phyloP scores from a whole-genome alignment of 2,888 invertebrate species.

The Vesta saturnalis region DNA sequence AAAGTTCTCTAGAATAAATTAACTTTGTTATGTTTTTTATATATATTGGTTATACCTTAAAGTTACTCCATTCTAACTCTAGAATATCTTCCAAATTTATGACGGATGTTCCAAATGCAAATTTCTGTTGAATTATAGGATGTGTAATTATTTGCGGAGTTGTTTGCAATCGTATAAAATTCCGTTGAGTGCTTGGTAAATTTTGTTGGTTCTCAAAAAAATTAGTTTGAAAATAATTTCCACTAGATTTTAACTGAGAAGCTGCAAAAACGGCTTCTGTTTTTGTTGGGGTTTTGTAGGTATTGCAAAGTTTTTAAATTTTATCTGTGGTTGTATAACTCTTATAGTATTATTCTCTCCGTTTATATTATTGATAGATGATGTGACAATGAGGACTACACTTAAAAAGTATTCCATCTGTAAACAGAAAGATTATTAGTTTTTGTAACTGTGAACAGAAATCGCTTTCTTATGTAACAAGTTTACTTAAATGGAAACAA shows the following conservation, averaged over 20 bases:
- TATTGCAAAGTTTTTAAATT: too few relatives aligned
- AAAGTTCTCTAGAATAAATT: conserved; percentile 39
- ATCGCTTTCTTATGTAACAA: too few relatives aligned
- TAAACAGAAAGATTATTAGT: too few relatives aligned
- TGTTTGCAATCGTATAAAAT: not conserved
- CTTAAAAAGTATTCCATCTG: too few relatives aligned
- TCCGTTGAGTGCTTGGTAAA: not conserved
- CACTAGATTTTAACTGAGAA: not conserved
- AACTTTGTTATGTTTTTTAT: too few relatives aligned
- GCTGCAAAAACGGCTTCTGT: not conserved
- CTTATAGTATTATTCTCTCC: not conserved
- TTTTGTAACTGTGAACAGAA: too few relatives aligned
- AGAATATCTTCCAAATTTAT: conserved; percentile 24
- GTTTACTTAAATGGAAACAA: too few relatives aligned
- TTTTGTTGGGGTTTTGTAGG: not conserved
- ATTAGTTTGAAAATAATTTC: not conserved
- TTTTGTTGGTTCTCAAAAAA: not conserved
- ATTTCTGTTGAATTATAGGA: not conserved
- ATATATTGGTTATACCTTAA: conserved; percentile 24
- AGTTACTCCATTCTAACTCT: conserved; percentile 30
- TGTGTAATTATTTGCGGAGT: not conserved
- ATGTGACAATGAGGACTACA: too few relatives aligned
- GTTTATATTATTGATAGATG: not conserved
- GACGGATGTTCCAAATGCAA: not conserved
- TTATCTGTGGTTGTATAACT: too few relatives aligned